Percentiles rank a stretch among this genome's conserved stretches.
phyloP scores from a whole-genome alignment of 2,888 invertebrate genomes.

The Magallana nippona region DNA sequence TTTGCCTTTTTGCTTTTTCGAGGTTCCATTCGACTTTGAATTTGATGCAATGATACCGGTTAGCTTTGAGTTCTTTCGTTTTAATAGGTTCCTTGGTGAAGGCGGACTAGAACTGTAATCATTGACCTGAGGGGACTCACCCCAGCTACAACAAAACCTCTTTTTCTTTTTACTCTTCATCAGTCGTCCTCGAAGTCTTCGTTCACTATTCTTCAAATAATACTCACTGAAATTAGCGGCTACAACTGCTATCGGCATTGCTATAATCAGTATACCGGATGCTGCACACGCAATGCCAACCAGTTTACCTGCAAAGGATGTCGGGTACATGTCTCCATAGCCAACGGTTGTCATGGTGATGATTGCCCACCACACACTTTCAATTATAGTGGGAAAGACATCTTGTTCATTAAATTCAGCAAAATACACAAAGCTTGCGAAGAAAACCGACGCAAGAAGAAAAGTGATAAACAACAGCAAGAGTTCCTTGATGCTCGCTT shows the following conservation, averaged over 20 bases:
- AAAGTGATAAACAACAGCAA: conserved; percentile 43
- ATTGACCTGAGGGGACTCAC: not conserved
- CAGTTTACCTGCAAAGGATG: conserved; percentile 37
- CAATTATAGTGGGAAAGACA: conserved; percentile 43
- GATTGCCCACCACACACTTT: conserved; percentile 50
- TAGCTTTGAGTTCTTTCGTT: conserved; percentile 6
- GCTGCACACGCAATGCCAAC: conserved; percentile 47
- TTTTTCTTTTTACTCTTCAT: conserved; percentile 22
- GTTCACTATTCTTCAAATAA: conserved; percentile 44
- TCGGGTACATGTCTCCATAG: conserved; percentile 48
- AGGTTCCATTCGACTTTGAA: conserved; percentile 7
- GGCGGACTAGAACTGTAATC: not conserved
- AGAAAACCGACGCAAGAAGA: conserved; percentile 35
- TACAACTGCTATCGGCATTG: conserved; percentile 50
- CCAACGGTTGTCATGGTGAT: conserved; percentile 53
- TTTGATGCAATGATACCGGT: not conserved
- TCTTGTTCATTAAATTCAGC: conserved; percentile 44
- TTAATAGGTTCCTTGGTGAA: not conserved
- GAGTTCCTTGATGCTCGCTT: conserved; percentile 42
- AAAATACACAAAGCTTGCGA: conserved; percentile 49
- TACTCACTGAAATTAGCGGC: conserved; percentile 46
- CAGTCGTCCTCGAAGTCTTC: conserved; percentile 20
- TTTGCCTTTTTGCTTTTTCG: conserved; percentile 25
- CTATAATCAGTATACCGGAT: conserved; percentile 46
- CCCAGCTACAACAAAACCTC: conserved; percentile 10